Evolutionary conservation across 2,888 invertebrate genomes (phyloP).

Genomic region (Panzeria rudis): DNA sequence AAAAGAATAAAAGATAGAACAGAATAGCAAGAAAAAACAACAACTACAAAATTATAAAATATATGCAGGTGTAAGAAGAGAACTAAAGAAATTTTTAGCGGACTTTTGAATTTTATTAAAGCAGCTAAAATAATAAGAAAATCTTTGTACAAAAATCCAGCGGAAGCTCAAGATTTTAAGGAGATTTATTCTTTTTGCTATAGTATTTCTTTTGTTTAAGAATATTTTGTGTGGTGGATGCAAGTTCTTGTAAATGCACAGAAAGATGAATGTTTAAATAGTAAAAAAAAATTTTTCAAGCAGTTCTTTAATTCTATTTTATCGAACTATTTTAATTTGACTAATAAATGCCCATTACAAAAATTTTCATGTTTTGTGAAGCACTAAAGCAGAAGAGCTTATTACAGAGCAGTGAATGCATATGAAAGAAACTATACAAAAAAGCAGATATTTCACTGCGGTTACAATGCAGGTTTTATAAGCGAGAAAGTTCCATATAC

Average conservation of each 20-base stretch:
- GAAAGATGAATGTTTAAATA: background rate
- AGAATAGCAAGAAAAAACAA: background rate
- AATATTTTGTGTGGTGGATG: background rate
- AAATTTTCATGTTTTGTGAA: no score
- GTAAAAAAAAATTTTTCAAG: no score
- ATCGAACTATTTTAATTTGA: no score
- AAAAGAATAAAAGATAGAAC: background rate
- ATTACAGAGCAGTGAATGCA: no score
- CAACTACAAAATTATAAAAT: slow-evolving; percentile 18
- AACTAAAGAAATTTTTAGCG: background rate
- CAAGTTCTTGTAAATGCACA: background rate
- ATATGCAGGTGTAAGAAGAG: slow-evolving; percentile 36
- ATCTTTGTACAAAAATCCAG: background rate
- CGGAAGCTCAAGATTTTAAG: slow-evolving; percentile 29
- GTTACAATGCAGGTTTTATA: no score
- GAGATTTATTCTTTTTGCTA: slow-evolving; percentile 5
- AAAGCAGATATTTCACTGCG: no score
- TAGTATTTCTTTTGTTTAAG: background rate
- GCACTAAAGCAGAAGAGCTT: no score
- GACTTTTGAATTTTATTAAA: slow-evolving; percentile 35
- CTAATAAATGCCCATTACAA: no score
- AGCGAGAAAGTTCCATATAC: no score
- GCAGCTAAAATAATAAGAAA: background rate
- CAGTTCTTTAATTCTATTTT: no score
- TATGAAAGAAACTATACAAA: no score